A percentile compares a stretch with the other conserved stretches of the same genome.
phyloP scores from a whole-genome alignment of 2,113 vertebrate species.

The Heloderma charlesbogerti region DNA sequence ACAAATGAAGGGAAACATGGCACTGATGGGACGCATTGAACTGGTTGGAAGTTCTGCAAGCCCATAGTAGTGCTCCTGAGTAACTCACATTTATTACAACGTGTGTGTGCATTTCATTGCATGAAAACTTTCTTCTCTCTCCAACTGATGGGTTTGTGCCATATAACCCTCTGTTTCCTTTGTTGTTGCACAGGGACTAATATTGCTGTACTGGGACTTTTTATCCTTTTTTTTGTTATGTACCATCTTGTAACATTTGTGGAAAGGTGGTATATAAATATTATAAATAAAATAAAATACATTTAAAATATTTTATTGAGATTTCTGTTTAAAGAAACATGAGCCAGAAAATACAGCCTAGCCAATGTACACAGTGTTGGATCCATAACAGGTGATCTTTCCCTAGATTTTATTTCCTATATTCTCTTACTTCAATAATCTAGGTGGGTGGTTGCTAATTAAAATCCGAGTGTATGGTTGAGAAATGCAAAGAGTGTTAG shows the following conservation, averaged over 20 bases:
- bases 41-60: background rate
- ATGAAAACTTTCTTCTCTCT: slow-evolving; percentile 32
- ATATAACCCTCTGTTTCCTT: slow-evolving; percentile 25
- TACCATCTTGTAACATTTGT: too few relatives aligned
- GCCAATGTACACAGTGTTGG: background rate
- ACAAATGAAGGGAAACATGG: background rate
- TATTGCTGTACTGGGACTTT: background rate
- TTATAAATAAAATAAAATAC: too few relatives aligned
- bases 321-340: slow-evolving; percentile 1
- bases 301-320: background rate
- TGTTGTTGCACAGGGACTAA: background rate
- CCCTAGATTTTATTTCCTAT: background rate
- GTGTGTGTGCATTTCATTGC: background rate
- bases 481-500: background rate
- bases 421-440: background rate
- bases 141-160: background rate
- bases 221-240: too few relatives aligned
- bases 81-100: background rate
- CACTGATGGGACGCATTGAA: background rate
- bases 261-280: too few relatives aligned
- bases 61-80: too few relatives aligned
- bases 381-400: background rate
- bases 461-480: background rate
- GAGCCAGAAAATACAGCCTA: background rate
- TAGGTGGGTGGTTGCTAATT: background rate